Evolutionary conservation across 2,113 vertebrate genomes (phyloP).

Genomic region (Bombycilla garrulus): DNA sequence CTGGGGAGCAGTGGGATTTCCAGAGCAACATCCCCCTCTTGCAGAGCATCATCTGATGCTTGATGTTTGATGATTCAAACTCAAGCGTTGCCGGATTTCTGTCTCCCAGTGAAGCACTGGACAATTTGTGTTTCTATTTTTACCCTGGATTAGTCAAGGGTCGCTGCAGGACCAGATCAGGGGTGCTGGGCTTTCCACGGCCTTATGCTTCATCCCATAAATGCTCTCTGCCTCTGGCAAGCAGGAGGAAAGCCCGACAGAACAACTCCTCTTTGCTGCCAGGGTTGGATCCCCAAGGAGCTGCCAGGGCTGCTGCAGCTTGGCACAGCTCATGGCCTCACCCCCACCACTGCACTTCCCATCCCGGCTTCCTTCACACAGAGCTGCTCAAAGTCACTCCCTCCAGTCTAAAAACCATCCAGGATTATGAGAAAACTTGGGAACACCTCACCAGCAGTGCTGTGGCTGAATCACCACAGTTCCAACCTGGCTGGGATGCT

Average conservation of each 20-base stretch:
- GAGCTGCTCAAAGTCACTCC: background rate
- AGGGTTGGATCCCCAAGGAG: background rate
- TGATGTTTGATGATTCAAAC: background rate
- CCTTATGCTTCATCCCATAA: background rate
- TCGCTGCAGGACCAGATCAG: background rate
- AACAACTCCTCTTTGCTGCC: background rate
- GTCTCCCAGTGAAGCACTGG: background rate
- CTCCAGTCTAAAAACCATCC: background rate
- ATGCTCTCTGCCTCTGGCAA: background rate
- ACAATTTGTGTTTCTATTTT: background rate
- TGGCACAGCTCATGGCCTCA: rapidly evolving
- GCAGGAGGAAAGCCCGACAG: background rate
- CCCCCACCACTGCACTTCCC: background rate
- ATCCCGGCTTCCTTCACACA: background rate
- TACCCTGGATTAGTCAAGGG: background rate
- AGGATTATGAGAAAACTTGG: background rate
- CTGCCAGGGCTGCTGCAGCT: background rate
- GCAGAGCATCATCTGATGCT: background rate
- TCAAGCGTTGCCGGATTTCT: background rate
- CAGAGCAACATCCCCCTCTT: background rate
- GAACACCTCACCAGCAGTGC: background rate
- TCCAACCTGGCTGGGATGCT: background rate
- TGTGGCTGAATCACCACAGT: background rate
- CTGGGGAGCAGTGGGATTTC: background rate
- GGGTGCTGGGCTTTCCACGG: background rate